A percentile compares a stretch with the other conserved stretches of the same genome.
phyloP scores from a whole-genome alignment of 2,888 invertebrate genomes.

The Anagyrus pseudococci region DNA sequence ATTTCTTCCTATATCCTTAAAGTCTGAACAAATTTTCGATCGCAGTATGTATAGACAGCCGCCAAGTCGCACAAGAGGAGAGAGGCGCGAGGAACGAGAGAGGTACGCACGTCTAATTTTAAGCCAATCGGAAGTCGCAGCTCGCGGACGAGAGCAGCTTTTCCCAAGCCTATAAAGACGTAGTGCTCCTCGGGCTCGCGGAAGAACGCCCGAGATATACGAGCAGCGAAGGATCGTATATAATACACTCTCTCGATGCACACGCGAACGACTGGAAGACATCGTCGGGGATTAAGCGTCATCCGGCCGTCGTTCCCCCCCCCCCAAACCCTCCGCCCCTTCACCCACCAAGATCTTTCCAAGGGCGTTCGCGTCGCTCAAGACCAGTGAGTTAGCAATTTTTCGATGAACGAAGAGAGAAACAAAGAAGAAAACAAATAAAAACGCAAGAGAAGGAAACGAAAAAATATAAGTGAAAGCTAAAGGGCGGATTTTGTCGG shows the following conservation, averaged over 20 bases:
- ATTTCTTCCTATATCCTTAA: slow-evolving; percentile 35
- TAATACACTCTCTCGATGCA: too few species aligned
- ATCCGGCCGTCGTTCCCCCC: too few species aligned
- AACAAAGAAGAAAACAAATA: slow-evolving; percentile 14
- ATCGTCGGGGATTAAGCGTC: too few species aligned
- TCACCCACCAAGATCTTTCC: too few species aligned
- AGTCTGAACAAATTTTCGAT: slow-evolving; percentile 30
- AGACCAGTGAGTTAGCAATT: too few species aligned
- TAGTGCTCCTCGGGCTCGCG: too few species aligned
- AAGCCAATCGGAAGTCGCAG: too few species aligned
- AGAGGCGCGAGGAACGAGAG: slow-evolving; percentile 30
- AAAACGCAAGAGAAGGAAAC: not conserved
- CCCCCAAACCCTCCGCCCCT: too few species aligned
- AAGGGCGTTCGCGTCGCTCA: not conserved
- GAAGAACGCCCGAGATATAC: slow-evolving; percentile 13
- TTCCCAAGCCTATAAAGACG: too few species aligned
- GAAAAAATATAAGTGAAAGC: too few species aligned
- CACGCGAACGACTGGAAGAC: not conserved
- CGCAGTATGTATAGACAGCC: slow-evolving; percentile 32
- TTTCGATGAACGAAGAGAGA: not conserved
- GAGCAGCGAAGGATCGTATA: not conserved
- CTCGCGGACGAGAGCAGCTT: too few species aligned
- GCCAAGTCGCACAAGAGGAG: slow-evolving; percentile 35
- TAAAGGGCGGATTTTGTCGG: slow-evolving; percentile 59
- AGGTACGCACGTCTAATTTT: not conserved